These are phyloP conservation scores for Lithophane leautieri DNA, from an alignment of 2,888 invertebrate genomes.

Conservation along the genomic window DNA sequence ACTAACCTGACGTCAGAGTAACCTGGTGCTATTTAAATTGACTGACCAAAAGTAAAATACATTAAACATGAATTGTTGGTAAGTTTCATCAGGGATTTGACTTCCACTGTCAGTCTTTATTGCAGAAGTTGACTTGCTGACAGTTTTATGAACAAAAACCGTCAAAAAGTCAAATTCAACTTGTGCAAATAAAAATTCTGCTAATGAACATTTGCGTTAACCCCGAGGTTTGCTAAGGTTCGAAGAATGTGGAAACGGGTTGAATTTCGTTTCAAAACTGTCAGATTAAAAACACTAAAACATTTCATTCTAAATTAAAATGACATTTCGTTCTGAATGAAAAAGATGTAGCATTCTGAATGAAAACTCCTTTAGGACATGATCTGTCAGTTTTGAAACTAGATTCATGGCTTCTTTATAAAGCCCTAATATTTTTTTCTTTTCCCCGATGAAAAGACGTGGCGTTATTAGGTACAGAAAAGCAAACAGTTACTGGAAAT, in stretches of 20 bases:
- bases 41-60: not conserved
- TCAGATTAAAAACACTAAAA: no score
- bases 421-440: not conserved
- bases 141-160: conserved; percentile 4
- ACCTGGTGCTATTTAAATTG: not conserved
- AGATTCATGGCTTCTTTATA: not conserved
- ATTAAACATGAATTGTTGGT: not conserved
- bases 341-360: not conserved
- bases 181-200: not conserved
- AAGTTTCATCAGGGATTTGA: not conserved
- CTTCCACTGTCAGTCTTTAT: no score
- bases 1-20: no score
- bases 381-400: not conserved
- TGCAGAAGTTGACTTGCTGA: not conserved
- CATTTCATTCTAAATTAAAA: not conserved
- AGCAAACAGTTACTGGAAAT: not conserved
- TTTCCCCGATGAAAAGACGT: no score
- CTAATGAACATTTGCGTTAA: not conserved
- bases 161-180: not conserved
- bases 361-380: not conserved
- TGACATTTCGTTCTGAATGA: not conserved
- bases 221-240: not conserved
- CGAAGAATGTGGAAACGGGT: not conserved
- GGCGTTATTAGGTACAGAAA: not conserved
- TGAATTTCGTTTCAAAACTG: not conserved